Percentiles rank a stretch among this genome's conserved stretches.
phyloP scores from a whole-genome alignment of 2,113 vertebrate genomes.

The Syrrhaptes paradoxus region DNA sequence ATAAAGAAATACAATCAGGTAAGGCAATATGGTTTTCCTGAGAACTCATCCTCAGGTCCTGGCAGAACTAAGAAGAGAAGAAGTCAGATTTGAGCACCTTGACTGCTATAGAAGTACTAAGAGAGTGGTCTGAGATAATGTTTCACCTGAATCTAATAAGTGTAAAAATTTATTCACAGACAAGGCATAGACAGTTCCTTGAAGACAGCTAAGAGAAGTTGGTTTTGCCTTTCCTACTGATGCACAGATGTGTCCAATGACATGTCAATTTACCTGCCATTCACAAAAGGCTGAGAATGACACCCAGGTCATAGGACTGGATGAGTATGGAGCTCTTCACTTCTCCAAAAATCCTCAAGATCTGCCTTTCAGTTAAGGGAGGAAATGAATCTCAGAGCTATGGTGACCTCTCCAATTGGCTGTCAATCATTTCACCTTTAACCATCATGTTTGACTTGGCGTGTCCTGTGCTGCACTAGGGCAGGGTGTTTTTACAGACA shows the following conservation, averaged over 20 bases:
- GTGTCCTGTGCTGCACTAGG: background rate
- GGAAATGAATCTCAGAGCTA: background rate
- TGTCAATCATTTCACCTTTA: background rate
- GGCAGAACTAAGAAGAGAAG: background rate
- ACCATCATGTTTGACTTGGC: background rate
- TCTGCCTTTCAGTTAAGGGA: background rate
- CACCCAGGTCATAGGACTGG: background rate
- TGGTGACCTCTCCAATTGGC: background rate
- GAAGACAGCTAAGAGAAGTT: background rate
- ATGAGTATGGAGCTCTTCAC: too few relatives aligned
- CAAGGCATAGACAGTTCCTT: background rate
- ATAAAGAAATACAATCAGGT: conserved; percentile 61
- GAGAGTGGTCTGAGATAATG: background rate
- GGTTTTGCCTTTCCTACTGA: background rate
- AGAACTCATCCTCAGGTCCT: background rate
- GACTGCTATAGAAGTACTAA: background rate
- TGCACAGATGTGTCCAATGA: background rate
- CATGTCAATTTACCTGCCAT: background rate
- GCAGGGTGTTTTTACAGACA: background rate
- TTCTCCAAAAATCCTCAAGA: background rate
- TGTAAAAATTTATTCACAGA: background rate
- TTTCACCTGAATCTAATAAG: background rate
- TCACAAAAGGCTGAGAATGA: background rate
- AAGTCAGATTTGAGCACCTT: background rate
- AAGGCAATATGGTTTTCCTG: background rate